phyloP scores from a whole-genome alignment of 2,113 vertebrate species.

The Ivindomyrus marchei region DNA sequence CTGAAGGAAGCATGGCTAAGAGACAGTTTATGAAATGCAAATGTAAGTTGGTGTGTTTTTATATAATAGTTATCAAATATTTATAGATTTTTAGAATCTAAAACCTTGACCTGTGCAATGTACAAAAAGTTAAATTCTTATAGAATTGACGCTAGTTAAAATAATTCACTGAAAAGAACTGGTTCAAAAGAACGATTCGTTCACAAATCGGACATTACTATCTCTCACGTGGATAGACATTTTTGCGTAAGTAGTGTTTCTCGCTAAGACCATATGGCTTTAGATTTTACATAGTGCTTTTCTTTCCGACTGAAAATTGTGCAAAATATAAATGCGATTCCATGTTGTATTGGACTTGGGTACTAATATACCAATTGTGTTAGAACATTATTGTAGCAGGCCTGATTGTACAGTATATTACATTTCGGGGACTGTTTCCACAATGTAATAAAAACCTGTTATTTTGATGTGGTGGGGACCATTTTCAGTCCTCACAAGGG shows the following conservation, averaged over 20 bases:
- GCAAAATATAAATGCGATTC: not conserved
- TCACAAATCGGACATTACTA: too few relatives aligned
- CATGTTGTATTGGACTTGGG: not conserved
- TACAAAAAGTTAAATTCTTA: not conserved
- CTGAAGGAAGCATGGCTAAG: not conserved
- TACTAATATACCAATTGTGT: not conserved
- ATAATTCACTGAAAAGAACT: not conserved
- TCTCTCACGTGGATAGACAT: too few relatives aligned
- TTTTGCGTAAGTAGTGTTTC: too few relatives aligned
- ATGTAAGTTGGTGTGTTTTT: not conserved
- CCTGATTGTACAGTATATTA: not conserved
- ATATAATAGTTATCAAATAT: not conserved
- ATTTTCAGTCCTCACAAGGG: not conserved
- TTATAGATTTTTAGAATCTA: not conserved
- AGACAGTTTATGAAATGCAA: not conserved
- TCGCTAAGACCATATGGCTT: not conserved
- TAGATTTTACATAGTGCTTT: not conserved
- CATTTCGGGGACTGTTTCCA: not conserved
- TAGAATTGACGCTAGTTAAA: not conserved
- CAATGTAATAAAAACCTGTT: not conserved
- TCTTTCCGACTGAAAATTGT: not conserved
- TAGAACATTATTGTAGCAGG: not conserved
- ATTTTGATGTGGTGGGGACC: not conserved
- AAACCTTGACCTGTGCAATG: not conserved
- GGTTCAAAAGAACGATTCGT: too few relatives aligned